A percentile compares a stretch with the other conserved stretches of the same genome.
Conservation (phyloP, 2,888 invertebrate species). For the Troilus luridus region DNA sequence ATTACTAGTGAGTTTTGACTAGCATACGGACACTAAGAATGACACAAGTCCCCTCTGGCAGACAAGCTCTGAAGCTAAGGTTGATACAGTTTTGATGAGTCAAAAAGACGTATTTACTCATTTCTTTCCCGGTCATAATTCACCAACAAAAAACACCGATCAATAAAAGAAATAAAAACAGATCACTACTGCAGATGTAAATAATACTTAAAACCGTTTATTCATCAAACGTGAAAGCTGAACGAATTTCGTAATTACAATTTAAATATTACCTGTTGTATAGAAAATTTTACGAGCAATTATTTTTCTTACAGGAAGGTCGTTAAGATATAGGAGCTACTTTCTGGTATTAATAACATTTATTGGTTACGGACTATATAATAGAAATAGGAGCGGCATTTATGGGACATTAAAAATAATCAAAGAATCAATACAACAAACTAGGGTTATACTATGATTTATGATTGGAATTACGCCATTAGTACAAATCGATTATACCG, state of each 20-base stretch:
- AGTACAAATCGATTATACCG: too few relatives aligned
- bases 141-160: too few relatives aligned
- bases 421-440: background rate
- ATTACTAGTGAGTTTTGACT: too few relatives aligned
- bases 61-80: too few relatives aligned
- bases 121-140: too few relatives aligned
- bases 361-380: background rate
- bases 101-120: too few relatives aligned
- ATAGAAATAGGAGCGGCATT: constrained; percentile 30
- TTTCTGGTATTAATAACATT: background rate
- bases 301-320: background rate
- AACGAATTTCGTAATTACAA: constrained; percentile 13
- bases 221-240: constrained; percentile 9
- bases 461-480: background rate
- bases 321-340: background rate
- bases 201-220: background rate
- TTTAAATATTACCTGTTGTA: background rate
- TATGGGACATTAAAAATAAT: background rate
- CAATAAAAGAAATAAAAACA: background rate
- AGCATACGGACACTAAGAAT: too few relatives aligned
- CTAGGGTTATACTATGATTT: background rate
- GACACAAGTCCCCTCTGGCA: too few relatives aligned
- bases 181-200: background rate
- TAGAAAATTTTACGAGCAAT: background rate
- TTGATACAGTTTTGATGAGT: too few relatives aligned